These are phyloP conservation scores for Cepphus grylle DNA, from an alignment of 2,113 vertebrate species.

Conservation along the genomic window DNA sequence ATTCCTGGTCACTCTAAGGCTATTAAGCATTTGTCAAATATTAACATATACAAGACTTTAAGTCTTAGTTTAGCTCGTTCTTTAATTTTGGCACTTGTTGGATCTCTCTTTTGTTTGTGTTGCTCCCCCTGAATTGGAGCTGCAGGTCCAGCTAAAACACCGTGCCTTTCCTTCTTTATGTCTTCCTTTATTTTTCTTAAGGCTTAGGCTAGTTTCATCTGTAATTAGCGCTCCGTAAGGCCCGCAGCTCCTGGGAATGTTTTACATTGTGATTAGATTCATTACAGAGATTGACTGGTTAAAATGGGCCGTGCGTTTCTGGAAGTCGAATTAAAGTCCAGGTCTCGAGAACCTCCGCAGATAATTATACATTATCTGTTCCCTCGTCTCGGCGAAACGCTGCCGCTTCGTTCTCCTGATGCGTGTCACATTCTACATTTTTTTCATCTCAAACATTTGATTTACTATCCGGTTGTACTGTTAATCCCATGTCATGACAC, in stretches of 20 bases:
- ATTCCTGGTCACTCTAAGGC: neutral
- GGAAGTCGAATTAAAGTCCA: constrained; percentile 41
- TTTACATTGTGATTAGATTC: constrained; percentile 35
- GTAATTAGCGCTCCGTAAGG: neutral
- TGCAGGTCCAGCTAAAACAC: neutral
- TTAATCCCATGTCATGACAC: constrained; percentile 99
- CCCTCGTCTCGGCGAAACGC: constrained; percentile 67
- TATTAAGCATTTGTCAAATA: neutral
- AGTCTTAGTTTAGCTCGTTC: neutral
- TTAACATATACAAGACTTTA: neutral
- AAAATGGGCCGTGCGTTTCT: constrained; percentile 11
- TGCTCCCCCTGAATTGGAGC: neutral
- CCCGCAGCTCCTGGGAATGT: neutral
- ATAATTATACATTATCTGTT: constrained; percentile 54
- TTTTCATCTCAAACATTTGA: constrained; percentile 97
- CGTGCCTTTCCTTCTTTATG: neutral
- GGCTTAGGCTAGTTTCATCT: neutral
- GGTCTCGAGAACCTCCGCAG: constrained; percentile 41
- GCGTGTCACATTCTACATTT: constrained; percentile 87
- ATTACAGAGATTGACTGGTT: constrained; percentile 6
- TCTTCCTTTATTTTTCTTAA: neutral
- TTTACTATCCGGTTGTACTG: constrained; percentile 91
- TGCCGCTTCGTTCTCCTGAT: constrained; percentile 82
- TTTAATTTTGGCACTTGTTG: neutral
- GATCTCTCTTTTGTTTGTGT: neutral